A percentile compares a stretch with the other conserved stretches of the same genome.
Evolutionary conservation across 2,888 invertebrate species (phyloP).

Genomic region (Drosophila sordidula): DNA sequence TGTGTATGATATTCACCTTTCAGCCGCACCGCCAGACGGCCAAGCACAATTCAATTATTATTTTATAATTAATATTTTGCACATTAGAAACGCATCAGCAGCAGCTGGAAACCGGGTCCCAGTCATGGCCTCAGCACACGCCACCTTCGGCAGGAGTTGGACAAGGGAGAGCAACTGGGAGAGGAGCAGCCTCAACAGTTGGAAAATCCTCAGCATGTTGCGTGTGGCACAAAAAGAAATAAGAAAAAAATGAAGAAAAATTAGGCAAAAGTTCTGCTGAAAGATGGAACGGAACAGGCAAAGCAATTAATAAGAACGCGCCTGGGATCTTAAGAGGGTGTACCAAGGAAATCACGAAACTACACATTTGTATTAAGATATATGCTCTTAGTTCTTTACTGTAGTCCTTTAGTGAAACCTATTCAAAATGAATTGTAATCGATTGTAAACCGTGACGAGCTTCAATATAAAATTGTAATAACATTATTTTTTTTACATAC

Average conservation of each 20-base stretch:
- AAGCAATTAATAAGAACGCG: slow-evolving; percentile 64
- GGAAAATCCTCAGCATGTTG: slow-evolving; percentile 44
- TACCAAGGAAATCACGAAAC: slow-evolving; percentile 36
- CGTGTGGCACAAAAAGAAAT: slow-evolving; percentile 53
- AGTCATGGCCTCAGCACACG: slow-evolving; percentile 61
- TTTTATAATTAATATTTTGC: slow-evolving; percentile 81
- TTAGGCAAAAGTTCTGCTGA: slow-evolving; percentile 49
- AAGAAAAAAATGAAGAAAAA: slow-evolving; percentile 56
- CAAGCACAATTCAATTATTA: slow-evolving; percentile 78
- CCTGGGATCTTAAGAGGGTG: slow-evolving; percentile 25
- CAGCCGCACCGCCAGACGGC: slow-evolving; percentile 46
- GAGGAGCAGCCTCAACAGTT: slow-evolving; percentile 18
- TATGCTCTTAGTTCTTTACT: neutral
- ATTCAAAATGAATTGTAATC: neutral
- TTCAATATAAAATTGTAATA: too few species aligned
- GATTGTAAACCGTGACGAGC: neutral
- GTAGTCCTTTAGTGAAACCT: too few species aligned
- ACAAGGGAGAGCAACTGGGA: neutral
- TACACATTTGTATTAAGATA: neutral
- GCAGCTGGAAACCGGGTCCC: slow-evolving; percentile 56
- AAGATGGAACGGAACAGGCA: slow-evolving; percentile 26
- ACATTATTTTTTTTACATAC: too few species aligned
- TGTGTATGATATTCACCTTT: slow-evolving; percentile 55
- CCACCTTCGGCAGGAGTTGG: slow-evolving; percentile 28
- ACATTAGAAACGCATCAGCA: slow-evolving; percentile 78